Evolutionary conservation across 2,888 invertebrate species (phyloP), one percentile per base, ranked within the genome.

Genomic region (Epinotia demarniana): DNA sequence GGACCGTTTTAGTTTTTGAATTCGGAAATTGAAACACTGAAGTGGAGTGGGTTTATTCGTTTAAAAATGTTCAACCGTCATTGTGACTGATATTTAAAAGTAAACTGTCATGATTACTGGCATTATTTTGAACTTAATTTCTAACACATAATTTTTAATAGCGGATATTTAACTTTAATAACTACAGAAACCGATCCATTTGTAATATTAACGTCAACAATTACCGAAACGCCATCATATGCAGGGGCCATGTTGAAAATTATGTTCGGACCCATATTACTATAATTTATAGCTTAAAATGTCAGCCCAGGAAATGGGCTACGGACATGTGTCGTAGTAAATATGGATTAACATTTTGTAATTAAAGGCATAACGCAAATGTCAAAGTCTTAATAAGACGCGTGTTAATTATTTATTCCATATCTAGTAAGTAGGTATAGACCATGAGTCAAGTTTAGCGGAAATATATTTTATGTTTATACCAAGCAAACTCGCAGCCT

Each of bases 1-100:
- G 68, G 68, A 49, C 49, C 68, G 76, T 73, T 63, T 73, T 76
- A 72, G 79, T 77, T 73, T 78, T 79, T 75, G 81, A 53, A 53
- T 79, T 75, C 55, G 11, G 53, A 67, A 72, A 75, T 67, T 61
- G 71, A 67, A 67, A n/a, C 43, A 43, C 63, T 58, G 19, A 43
- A 43, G 57, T 53, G 64, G 72, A 66, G 64, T 16, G 27, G 73
- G 6, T 66, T 19, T 43, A 16, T 27, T 72, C 23, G n/a, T 61
- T 73, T 23, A 73, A 60, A 60, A 23, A 49, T 4, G 49, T 16
- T 49, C 16, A 49, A 16, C 3, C 49, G 49, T 49, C 13, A 3
- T 49, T 49, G 53, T 53, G 53, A 53, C 53, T 53, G 2, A n/a
- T 53, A 6, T n/a, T 53, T 53, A 2, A 39, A 39, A 1, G n/a